Conservation (phyloP, 2,797 vertebrate species). For the Trichosurus vulpecula region DNA sequence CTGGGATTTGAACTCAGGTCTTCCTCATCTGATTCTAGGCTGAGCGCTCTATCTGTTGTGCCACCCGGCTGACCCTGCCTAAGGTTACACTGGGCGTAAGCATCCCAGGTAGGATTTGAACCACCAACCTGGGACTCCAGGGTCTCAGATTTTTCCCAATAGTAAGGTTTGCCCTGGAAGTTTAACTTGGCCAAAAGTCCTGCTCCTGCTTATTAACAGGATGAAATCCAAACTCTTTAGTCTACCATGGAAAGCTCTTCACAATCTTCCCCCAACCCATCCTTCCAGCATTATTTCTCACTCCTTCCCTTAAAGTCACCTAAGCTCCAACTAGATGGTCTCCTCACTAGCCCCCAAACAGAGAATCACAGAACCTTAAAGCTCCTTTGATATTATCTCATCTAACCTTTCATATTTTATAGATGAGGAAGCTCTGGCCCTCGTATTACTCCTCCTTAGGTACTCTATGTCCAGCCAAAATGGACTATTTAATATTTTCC, state of each 20-base stretch:
- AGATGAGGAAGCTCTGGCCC: not conserved
- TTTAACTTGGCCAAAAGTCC: not conserved
- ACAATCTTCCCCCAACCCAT: not conserved
- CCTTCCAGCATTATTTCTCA: not conserved
- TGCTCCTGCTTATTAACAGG: not conserved
- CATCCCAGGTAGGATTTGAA: too few relatives aligned
- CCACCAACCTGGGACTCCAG: not conserved
- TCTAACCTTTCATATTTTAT: not conserved
- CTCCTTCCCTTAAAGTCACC: not conserved
- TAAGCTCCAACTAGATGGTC: not conserved
- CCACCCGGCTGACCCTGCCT: not conserved
- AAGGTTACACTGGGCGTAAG: too few relatives aligned
- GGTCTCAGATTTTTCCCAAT: not conserved
- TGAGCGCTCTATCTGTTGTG: not conserved
- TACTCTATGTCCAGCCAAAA: not conserved
- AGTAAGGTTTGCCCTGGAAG: not conserved
- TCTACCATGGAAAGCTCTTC: not conserved
- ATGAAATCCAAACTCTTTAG: not conserved
- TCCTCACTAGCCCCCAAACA: not conserved
- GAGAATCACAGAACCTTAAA: not conserved
- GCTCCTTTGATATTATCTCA: not conserved
- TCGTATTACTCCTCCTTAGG: not conserved
- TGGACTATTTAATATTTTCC: not conserved
- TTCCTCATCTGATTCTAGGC: not conserved
- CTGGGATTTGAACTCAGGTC: not conserved